A percentile compares a stretch with the other conserved stretches of the same genome.
These are phyloP conservation scores for Karalla daura DNA, from an alignment of 2,797 vertebrate genomes.

Conservation along the genomic window DNA sequence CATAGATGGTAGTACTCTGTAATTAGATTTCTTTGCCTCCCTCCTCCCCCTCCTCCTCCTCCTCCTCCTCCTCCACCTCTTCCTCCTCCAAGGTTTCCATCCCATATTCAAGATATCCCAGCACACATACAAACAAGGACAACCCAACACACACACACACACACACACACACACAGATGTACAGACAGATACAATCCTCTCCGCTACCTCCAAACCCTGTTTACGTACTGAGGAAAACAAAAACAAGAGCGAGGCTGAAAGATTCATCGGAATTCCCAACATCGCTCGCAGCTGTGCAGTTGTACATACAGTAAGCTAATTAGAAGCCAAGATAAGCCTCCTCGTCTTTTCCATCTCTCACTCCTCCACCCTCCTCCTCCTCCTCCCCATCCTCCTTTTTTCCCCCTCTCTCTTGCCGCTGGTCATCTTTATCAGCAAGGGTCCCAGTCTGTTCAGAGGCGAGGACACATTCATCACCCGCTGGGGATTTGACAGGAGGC, in stretches of 20 bases:
- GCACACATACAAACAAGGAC: constrained; percentile 36
- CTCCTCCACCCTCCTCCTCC: constrained; percentile 27
- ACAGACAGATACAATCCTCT: constrained; percentile 4
- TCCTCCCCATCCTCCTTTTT: constrained; percentile 24
- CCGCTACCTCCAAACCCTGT: constrained; percentile 36
- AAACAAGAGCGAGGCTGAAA: constrained; percentile 30
- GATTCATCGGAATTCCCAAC: constrained; percentile 56
- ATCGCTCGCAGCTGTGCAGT: constrained; percentile 52
- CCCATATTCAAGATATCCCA: constrained; percentile 39
- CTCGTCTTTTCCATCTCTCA: constrained; percentile 22
- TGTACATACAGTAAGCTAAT: constrained; percentile 72
- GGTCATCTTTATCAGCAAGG: constrained; percentile 67
- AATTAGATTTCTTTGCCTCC: constrained; percentile 65
- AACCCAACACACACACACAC: constrained; percentile 31
- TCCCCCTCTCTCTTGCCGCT: constrained; percentile 34
- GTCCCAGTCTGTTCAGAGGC: constrained; percentile 59
- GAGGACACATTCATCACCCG: constrained; percentile 70
- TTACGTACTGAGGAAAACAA: constrained; percentile 18
- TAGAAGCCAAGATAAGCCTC: constrained; percentile 68
- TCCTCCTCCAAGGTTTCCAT: constrained; percentile 44
- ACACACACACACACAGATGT: constrained; percentile 14
- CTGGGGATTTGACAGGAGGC: constrained; percentile 73
- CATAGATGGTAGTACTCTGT: constrained; percentile 60
- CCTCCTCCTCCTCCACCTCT: constrained; percentile 18
- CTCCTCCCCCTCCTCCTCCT: constrained; percentile 18